Evolutionary conservation across 2,113 vertebrate genomes (phyloP).

Genomic region (Casuarius casuarius): DNA sequence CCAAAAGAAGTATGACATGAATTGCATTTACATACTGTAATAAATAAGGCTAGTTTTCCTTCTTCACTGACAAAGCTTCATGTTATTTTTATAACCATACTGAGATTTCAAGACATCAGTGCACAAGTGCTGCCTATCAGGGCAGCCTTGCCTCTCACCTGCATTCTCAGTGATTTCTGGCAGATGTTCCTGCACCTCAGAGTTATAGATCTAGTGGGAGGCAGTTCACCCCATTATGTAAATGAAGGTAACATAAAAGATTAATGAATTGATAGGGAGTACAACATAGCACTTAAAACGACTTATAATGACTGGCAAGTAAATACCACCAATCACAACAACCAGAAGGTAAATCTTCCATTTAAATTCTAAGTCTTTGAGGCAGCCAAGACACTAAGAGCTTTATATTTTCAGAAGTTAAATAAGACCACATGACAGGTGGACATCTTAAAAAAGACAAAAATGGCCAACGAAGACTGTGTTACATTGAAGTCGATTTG

Average conservation of each 20-base stretch:
- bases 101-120: not conserved
- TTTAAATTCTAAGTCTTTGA: not conserved
- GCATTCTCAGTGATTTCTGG: not conserved
- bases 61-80: not conserved
- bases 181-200: not conserved
- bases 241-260: not conserved
- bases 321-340: not conserved
- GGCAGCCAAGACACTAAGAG: not conserved
- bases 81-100: not conserved
- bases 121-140: not conserved
- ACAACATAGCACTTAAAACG: not conserved
- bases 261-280: not conserved
- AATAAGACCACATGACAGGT: not conserved
- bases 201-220: not conserved
- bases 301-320: not conserved
- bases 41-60: not conserved
- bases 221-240: not conserved
- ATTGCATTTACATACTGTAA: not conserved
- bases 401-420: not conserved
- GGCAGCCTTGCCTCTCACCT: not conserved
- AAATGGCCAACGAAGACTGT: not conserved
- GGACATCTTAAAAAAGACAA: not conserved
- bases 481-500: not conserved
- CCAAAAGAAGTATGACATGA: not conserved
- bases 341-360: not conserved